Percentiles rank a stretch among this genome's conserved stretches.
phyloP scores from a whole-genome alignment of 2,888 invertebrate species.

The Pachycephus smyrnensis region DNA sequence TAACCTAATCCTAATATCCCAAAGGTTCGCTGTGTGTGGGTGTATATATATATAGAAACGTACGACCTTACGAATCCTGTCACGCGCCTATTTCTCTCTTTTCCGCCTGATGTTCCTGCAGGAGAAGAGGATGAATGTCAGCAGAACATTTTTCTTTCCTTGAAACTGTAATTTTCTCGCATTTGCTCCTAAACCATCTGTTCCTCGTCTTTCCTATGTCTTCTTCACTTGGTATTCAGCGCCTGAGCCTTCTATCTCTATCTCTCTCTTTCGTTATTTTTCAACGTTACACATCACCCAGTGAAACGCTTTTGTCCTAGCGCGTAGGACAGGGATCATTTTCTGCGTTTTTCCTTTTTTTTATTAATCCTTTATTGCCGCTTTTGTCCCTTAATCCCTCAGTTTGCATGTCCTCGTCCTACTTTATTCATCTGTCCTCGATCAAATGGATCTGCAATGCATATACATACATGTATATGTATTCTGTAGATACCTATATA shows the following conservation, averaged over 20 bases:
- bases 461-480: too few relatives aligned
- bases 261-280: slow-evolving; percentile 2
- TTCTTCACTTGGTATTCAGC: neutral
- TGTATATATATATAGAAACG: neutral
- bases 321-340: neutral
- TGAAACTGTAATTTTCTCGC: neutral
- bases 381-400: neutral
- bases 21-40: neutral
- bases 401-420: neutral
- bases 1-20: neutral
- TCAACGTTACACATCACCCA: neutral
- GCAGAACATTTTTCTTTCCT: neutral
- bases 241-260: slow-evolving; percentile 5
- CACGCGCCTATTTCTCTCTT: neutral
- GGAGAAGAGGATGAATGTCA: neutral
- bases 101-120: neutral
- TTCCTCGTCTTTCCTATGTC: neutral
- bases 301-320: neutral
- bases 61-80: neutral
- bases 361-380: neutral
- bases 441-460: neutral
- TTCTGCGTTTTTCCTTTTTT: neutral
- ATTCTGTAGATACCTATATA: neutral
- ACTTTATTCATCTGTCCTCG: neutral
- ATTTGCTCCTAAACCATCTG: neutral